A percentile compares a stretch with the other conserved stretches of the same genome.
Evolutionary conservation across 2,888 invertebrate genomes (phyloP).

Genomic region (Prostheceraeus crozeri): DNA sequence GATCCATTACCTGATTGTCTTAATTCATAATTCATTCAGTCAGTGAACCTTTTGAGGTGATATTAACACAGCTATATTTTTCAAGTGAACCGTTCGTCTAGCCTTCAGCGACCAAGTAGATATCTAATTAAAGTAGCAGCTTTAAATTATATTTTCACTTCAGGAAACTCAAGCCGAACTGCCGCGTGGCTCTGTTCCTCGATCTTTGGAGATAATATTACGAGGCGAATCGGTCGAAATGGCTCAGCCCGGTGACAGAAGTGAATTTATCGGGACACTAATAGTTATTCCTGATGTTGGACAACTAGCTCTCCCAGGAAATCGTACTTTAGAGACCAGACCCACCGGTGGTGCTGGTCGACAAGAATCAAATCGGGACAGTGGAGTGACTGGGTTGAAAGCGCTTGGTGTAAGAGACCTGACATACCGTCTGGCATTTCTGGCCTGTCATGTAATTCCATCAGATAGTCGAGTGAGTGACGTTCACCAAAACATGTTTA

Average conservation of each 20-base stretch:
- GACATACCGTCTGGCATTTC: constrained; percentile 78
- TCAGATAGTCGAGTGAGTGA: constrained; percentile 66
- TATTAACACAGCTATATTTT: too few relatives aligned
- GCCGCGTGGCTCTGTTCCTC: constrained; percentile 88
- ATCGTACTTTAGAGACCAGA: constrained; percentile 31
- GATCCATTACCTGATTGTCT: too few relatives aligned
- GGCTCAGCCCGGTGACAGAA: constrained; percentile 77
- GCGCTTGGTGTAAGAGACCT: constrained; percentile 77
- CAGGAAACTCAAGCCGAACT: constrained; percentile 94
- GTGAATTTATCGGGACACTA: constrained; percentile 86
- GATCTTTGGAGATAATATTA: constrained; percentile 86
- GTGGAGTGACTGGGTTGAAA: constrained; percentile 64
- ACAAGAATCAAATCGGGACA: constrained; percentile 21
- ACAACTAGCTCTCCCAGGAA: constrained; percentile 70
- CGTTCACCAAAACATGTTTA: too few relatives aligned
- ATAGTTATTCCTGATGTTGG: constrained; percentile 96
- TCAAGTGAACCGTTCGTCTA: too few relatives aligned
- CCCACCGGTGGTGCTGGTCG: neutral
- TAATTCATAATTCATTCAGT: too few relatives aligned
- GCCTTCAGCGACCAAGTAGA: too few relatives aligned
- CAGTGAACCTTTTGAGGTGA: too few relatives aligned
- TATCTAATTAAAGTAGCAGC: too few relatives aligned
- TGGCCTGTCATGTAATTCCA: constrained; percentile 81
- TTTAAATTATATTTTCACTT: too few relatives aligned
- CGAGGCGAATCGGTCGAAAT: constrained; percentile 90